Conservation (phyloP, 1,140 invertebrate species). For the Camponotus pennsylvanicus region DNA sequence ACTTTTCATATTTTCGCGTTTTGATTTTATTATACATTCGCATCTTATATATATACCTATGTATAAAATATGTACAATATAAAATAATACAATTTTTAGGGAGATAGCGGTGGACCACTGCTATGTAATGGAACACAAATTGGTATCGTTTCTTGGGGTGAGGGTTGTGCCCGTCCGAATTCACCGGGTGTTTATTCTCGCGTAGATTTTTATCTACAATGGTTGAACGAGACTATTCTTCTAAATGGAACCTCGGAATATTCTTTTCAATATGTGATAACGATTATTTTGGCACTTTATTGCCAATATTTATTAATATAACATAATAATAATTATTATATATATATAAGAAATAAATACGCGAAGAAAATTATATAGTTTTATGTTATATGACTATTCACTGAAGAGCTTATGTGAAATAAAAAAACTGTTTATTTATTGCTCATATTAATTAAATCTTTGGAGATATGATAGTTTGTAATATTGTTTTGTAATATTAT, state of each 20-base stretch:
- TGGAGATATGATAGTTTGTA: no score
- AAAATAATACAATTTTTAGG: constrained; percentile 73
- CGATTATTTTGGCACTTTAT: not conserved
- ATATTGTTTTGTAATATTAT: no score
- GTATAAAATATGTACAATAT: no score
- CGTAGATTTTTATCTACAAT: constrained; percentile 88
- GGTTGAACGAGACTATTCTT: constrained; percentile 85
- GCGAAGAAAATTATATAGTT: not conserved
- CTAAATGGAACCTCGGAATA: constrained; percentile 42
- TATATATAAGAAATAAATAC: not conserved
- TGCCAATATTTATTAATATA: constrained; percentile 8
- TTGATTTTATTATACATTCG: not conserved
- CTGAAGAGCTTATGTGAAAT: not conserved
- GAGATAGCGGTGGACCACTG: constrained; percentile 80
- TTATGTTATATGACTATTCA: not conserved
- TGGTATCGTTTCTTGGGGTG: constrained; percentile 90
- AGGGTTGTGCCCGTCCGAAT: constrained; percentile 89
- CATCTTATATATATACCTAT: not conserved
- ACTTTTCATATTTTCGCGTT: not conserved
- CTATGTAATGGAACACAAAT: constrained; percentile 84
- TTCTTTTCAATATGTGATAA: not conserved
- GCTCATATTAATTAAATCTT: not conserved
- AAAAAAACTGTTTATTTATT: not conserved
- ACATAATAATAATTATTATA: not conserved
- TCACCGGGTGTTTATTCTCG: constrained; percentile 91